Evolutionary conservation across 2,113 vertebrate genomes (phyloP).

Genomic region (Eptesicus fuscus): DNA sequence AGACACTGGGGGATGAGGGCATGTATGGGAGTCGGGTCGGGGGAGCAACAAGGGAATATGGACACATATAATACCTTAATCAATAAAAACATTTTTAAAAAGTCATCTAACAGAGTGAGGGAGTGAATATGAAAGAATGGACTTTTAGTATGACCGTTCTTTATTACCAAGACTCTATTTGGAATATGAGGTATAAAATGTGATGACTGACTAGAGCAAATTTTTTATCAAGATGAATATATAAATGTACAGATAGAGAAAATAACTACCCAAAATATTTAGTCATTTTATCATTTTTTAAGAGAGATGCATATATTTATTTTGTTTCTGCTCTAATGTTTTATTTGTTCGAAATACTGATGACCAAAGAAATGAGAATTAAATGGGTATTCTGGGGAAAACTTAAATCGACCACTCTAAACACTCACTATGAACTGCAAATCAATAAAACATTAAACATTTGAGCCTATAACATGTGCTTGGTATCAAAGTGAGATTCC

Average conservation of each 20-base stretch:
- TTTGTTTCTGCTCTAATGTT: neutral
- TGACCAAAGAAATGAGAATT: neutral
- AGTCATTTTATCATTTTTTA: neutral
- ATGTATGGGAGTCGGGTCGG: too few species aligned
- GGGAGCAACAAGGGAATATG: too few species aligned
- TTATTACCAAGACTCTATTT: neutral
- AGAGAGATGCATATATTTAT: neutral
- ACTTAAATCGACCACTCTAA: neutral
- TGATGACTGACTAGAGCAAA: neutral
- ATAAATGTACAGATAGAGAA: neutral
- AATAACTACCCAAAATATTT: neutral
- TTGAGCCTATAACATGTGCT: neutral
- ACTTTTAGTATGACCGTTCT: neutral
- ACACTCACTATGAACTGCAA: neutral
- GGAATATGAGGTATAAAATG: neutral
- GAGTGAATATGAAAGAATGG: neutral
- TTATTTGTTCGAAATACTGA: neutral
- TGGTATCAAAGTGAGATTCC: neutral
- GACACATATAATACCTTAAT: too few species aligned
- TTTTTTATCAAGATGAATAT: neutral
- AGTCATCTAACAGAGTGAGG: neutral
- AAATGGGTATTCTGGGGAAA: neutral
- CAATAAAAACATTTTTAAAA: too few species aligned
- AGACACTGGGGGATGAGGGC: too few species aligned
- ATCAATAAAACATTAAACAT: neutral